These are phyloP conservation scores for Apotomis capreana DNA, from an alignment of 2,888 invertebrate genomes.

Conservation along the genomic window DNA sequence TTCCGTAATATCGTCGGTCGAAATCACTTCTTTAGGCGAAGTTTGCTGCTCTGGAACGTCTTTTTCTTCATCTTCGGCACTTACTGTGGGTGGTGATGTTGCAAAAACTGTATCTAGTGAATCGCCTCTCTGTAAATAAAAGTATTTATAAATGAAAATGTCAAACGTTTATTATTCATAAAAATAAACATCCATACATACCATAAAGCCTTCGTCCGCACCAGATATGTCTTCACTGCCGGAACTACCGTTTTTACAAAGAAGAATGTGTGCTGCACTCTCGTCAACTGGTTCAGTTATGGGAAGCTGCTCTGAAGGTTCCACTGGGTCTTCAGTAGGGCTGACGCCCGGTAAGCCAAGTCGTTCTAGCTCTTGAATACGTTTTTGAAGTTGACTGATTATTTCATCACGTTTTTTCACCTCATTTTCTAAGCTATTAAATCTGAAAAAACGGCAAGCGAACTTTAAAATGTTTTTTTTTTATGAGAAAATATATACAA, in stretches of 20 bases:
- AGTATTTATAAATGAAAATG: neutral
- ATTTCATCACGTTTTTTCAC: slow-evolving; percentile 91
- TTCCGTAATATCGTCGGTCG: slow-evolving; percentile 66
- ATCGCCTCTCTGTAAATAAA: slow-evolving; percentile 84
- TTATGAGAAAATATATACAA: no score
- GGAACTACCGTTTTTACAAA: slow-evolving; percentile 70
- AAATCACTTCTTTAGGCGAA: slow-evolving; percentile 48
- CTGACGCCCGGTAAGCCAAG: slow-evolving; percentile 58
- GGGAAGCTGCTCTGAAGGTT: slow-evolving; percentile 44
- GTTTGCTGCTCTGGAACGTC: slow-evolving; percentile 49
- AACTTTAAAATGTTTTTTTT: neutral
- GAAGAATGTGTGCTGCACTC: slow-evolving; percentile 45
- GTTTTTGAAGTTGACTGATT: slow-evolving; percentile 89
- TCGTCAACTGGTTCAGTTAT: slow-evolving; percentile 44
- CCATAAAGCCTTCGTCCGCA: slow-evolving; percentile 80
- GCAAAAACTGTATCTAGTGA: slow-evolving; percentile 87
- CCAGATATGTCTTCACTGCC: slow-evolving; percentile 77
- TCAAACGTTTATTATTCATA: neutral
- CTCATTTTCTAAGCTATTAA: slow-evolving; percentile 90
- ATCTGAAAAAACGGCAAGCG: slow-evolving; percentile 66
- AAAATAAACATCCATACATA: slow-evolving; percentile 45
- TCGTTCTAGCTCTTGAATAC: slow-evolving; percentile 87
- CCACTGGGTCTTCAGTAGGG: slow-evolving; percentile 47
- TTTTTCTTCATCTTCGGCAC: slow-evolving; percentile 61
- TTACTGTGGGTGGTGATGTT: slow-evolving; percentile 82